These are phyloP conservation scores for Sthenelais limicola DNA, from an alignment of 2,888 invertebrate species.

Conservation along the genomic window DNA sequence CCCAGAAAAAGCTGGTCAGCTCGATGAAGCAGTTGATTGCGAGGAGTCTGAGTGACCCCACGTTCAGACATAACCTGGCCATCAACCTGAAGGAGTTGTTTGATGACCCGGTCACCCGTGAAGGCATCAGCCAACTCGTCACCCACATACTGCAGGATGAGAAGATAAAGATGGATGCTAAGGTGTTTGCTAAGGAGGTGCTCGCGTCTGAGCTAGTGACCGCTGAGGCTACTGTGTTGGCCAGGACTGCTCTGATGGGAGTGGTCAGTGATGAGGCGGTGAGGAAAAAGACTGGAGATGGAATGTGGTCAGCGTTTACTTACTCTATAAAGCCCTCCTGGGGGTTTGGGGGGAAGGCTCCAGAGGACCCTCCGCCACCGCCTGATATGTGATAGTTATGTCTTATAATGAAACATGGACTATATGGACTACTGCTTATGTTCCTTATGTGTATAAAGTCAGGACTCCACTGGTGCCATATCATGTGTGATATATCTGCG, in stretches of 20 bases:
- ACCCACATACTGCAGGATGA: conserved; percentile 15
- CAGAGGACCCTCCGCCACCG: no score
- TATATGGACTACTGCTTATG: no score
- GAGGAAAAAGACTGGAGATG: conserved; percentile 38
- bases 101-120: conserved; percentile 3
- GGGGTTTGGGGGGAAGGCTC: neutral
- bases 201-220: conserved; percentile 5
- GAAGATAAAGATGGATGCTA: conserved; percentile 2
- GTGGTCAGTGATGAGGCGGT: conserved; percentile 3
- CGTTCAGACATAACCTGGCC: conserved; percentile 35
- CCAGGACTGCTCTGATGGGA: conserved; percentile 2
- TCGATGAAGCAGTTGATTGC: conserved; percentile 18
- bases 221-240: conserved; percentile 16
- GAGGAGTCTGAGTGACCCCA: conserved; percentile 7
- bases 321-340: conserved; percentile 30
- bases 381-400: no score
- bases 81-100: conserved; percentile 19
- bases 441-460: no score
- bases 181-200: conserved; percentile 21
- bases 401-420: no score
- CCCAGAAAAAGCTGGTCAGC: conserved; percentile 10
- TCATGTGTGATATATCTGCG: no score
- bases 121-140: conserved; percentile 10
- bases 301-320: conserved; percentile 33
- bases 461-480: no score